Evolutionary conservation across 2,113 vertebrate species (phyloP).

Genomic region (Megalops atlanticus): DNA sequence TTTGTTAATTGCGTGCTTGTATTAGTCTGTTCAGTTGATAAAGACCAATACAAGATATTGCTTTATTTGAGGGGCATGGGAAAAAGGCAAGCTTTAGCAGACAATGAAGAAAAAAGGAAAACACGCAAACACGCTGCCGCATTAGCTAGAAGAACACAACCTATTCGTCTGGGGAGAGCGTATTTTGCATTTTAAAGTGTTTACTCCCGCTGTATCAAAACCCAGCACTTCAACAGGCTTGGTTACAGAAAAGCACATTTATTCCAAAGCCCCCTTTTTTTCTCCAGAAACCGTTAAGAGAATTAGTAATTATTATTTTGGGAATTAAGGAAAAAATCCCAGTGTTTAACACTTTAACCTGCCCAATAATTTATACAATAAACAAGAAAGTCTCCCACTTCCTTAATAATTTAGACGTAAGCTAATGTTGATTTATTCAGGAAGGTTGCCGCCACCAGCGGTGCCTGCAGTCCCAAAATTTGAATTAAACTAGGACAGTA

Average conservation of each 20-base stretch:
- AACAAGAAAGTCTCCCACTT: constrained; percentile 97
- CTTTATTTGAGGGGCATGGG: background rate
- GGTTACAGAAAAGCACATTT: constrained; percentile 82
- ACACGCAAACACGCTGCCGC: constrained; percentile 18
- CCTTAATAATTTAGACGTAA: constrained; percentile 99
- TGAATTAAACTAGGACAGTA: constrained; percentile 99
- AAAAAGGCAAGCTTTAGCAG: constrained; percentile 5
- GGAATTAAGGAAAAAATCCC: constrained; percentile 69
- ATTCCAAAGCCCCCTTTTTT: constrained; percentile 71
- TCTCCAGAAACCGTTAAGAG: constrained; percentile 51
- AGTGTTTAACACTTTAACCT: constrained; percentile 81
- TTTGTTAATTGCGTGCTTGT: background rate
- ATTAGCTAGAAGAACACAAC: constrained; percentile 24
- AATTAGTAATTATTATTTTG: constrained; percentile 79
- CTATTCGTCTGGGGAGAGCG: constrained; percentile 14
- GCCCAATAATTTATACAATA: constrained; percentile 99
- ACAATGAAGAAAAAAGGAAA: constrained; percentile 14
- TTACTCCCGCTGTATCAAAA: constrained; percentile 5
- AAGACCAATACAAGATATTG: background rate
- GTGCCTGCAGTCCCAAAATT: constrained; percentile 89
- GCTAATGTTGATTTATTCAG: constrained; percentile 99
- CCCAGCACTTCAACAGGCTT: constrained; percentile 78
- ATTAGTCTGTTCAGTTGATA: background rate
- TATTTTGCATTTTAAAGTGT: constrained; percentile 23
- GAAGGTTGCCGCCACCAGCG: constrained; percentile 92